A percentile compares a stretch with the other conserved stretches of the same genome.
These are phyloP conservation scores for Sebastes jordani DNA, from an alignment of 2,797 vertebrate genomes.

Conservation along the genomic window DNA sequence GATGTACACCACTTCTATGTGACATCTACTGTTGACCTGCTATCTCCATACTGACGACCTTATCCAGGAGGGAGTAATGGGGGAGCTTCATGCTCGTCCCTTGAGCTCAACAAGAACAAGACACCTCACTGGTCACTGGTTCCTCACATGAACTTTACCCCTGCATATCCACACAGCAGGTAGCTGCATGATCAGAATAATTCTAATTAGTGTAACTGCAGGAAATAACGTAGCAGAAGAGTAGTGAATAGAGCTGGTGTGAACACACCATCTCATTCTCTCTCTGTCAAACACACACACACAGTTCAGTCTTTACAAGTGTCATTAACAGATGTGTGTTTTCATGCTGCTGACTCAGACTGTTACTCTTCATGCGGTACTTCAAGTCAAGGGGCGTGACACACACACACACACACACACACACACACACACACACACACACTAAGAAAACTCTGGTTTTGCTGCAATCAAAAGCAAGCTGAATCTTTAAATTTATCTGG, in stretches of 20 bases:
- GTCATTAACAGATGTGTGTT: slow-evolving; percentile 41
- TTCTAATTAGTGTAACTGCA: neutral
- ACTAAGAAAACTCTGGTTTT: neutral
- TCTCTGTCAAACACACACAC: neutral
- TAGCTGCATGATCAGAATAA: neutral
- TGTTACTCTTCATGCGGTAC: slow-evolving; percentile 19
- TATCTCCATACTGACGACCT: too few species aligned
- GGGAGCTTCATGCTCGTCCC: too few species aligned
- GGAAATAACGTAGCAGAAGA: neutral
- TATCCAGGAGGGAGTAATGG: too few species aligned
- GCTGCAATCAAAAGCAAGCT: slow-evolving; percentile 12
- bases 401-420: neutral
- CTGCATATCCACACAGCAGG: neutral
- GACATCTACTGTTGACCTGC: too few species aligned
- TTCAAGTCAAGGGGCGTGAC: slow-evolving; percentile 5
- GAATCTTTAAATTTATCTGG: slow-evolving; percentile 9
- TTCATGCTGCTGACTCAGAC: slow-evolving; percentile 49
- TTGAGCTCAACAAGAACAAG: neutral
- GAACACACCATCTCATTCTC: neutral
- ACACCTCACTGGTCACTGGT: neutral
- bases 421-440: neutral
- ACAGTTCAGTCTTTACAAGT: neutral
- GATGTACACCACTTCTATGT: too few species aligned
- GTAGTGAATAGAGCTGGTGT: neutral
- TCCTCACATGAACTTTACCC: neutral